Percentiles rank a stretch among this genome's conserved stretches.
phyloP scores from a whole-genome alignment of 2,113 vertebrate genomes.

The Brachionichthys hirsutus region DNA sequence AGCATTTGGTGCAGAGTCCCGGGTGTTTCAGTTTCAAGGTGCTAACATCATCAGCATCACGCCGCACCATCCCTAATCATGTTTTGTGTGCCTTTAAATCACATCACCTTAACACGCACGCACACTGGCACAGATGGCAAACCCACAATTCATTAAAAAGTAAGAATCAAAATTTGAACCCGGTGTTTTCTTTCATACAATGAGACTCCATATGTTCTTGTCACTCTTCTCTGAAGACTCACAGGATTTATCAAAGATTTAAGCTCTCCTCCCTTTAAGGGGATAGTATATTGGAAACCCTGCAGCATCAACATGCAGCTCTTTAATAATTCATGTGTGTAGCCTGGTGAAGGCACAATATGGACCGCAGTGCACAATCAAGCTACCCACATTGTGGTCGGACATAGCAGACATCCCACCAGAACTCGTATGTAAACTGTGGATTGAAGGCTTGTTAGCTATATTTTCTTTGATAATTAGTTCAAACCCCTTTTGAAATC shows the following conservation, averaged over 20 bases:
- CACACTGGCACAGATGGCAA: background rate
- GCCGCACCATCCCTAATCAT: constrained; percentile 35
- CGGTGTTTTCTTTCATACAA: constrained; percentile 56
- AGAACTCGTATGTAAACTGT: no score
- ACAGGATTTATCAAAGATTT: constrained; percentile 70
- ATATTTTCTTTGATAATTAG: no score
- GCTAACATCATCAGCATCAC: constrained; percentile 33
- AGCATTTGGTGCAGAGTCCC: constrained; percentile 19
- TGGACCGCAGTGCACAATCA: background rate
- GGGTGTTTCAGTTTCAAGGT: constrained; percentile 47
- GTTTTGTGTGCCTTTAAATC: constrained; percentile 52
- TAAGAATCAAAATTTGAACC: background rate
- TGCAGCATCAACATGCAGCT: constrained; percentile 70
- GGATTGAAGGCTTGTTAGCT: no score
- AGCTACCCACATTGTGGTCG: no score
- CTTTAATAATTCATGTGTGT: constrained; percentile 72
- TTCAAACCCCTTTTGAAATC: no score
- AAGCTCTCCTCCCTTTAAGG: constrained; percentile 52
- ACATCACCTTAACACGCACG: constrained; percentile 34
- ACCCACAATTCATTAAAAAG: background rate
- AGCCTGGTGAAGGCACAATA: constrained; percentile 48
- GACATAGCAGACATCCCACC: no score
- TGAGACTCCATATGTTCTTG: constrained; percentile 49
- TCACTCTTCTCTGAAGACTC: constrained; percentile 52
- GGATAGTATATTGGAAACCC: constrained; percentile 65